phyloP scores from a whole-genome alignment of 2,888 invertebrate genomes.

The Athalia cordata region DNA sequence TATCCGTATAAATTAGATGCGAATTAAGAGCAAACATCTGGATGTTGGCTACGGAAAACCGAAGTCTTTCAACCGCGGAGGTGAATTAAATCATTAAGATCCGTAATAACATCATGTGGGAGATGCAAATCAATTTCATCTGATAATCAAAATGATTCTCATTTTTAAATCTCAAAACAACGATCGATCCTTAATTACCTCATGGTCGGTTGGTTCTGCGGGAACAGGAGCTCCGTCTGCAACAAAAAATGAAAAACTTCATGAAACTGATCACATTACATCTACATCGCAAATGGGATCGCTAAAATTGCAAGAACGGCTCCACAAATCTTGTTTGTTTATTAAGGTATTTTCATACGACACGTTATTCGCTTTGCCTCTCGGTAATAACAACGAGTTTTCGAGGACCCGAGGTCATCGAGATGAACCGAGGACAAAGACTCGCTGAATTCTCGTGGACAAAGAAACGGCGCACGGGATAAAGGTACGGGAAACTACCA shows the following conservation, averaged over 20 bases:
- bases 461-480: conserved; percentile 14
- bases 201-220: conserved; percentile 58
- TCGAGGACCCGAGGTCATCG: conserved; percentile 24
- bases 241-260: conserved; percentile 55
- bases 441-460: background rate
- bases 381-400: background rate
- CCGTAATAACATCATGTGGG: conserved; percentile 22
- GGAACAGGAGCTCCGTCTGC: conserved; percentile 65
- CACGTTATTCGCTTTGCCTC: background rate
- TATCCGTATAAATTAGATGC: conserved; percentile 54
- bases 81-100: conserved; percentile 14
- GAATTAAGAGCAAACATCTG: conserved; percentile 64
- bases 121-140: background rate
- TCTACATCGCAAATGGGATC: background rate
- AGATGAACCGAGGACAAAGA: conserved; percentile 23
- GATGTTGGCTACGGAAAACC: background rate
- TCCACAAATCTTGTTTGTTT: conserved; percentile 3
- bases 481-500: background rate
- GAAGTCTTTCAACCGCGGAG: background rate
- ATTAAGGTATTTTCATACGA: background rate
- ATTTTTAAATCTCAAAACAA: background rate
- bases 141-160: background rate
- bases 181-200: conserved; percentile 58
- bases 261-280: background rate
- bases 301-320: background rate